A percentile compares a stretch with the other conserved stretches of the same genome.
Evolutionary conservation across 1,140 invertebrate genomes (phyloP).

Genomic region (Ceratina calcarata): DNA sequence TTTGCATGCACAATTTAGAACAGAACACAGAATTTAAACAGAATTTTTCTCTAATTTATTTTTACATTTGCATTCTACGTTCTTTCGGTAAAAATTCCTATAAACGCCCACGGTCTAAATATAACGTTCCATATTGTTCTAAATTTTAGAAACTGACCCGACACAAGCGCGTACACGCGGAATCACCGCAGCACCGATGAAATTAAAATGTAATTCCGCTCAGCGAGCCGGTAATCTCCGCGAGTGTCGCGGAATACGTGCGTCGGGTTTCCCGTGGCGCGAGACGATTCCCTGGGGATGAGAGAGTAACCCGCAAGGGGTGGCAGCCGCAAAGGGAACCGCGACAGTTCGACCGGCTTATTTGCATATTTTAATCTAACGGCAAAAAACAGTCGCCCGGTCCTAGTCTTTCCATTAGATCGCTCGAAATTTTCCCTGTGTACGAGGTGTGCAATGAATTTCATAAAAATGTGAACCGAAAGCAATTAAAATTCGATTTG

Average conservation of each 20-base stretch:
- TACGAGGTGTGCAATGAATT: slow-evolving; percentile 17
- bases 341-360: slow-evolving; percentile 45
- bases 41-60: too few relatives aligned
- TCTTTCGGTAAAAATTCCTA: too few relatives aligned
- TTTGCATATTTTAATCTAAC: slow-evolving; percentile 69
- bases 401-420: slow-evolving; percentile 56
- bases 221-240: slow-evolving; percentile 62
- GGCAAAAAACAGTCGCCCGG: slow-evolving; percentile 55
- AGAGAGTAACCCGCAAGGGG: neutral
- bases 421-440: neutral
- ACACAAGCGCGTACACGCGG: neutral
- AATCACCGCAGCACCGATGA: slow-evolving; percentile 49
- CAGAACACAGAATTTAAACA: neutral
- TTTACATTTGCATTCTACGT: too few relatives aligned
- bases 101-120: too few relatives aligned
- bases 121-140: too few relatives aligned
- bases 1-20: neutral
- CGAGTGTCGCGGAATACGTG: slow-evolving; percentile 45
- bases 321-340: slow-evolving; percentile 23
- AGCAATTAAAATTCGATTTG: too few relatives aligned
- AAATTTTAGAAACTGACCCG: too few relatives aligned
- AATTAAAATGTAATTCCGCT: slow-evolving; percentile 67
- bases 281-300: slow-evolving; percentile 9
- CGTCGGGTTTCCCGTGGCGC: slow-evolving; percentile 29
- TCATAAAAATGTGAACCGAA: neutral